Evolutionary conservation across 2,888 invertebrate genomes (phyloP).

Genomic region (Habroteleia sp.): DNA sequence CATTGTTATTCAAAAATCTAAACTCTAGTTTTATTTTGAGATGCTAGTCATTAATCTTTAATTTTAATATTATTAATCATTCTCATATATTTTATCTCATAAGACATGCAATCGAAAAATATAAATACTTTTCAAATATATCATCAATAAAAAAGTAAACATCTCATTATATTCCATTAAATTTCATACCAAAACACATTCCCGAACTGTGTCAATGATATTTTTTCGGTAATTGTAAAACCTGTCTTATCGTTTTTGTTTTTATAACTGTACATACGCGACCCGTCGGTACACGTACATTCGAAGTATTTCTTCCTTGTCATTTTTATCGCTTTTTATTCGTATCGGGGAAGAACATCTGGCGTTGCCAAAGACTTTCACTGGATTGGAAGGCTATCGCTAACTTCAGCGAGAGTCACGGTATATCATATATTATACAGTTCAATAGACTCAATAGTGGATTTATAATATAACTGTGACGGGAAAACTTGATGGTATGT

Average conservation of each 20-base stretch:
- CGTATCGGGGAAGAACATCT: slow-evolving; percentile 47
- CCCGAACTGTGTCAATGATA: slow-evolving; percentile 47
- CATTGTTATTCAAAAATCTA: slow-evolving; percentile 2
- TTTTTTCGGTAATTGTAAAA: slow-evolving; percentile 47
- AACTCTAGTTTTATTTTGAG: background rate
- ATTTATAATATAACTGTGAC: slow-evolving; percentile 30
- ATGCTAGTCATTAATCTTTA: background rate
- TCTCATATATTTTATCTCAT: no score
- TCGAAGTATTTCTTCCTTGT: slow-evolving; percentile 32
- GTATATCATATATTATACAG: slow-evolving; percentile 52
- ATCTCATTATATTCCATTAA: slow-evolving; percentile 4
- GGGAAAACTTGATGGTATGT: slow-evolving; percentile 33
- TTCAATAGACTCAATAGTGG: slow-evolving; percentile 35
- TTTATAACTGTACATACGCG: slow-evolving; percentile 55
- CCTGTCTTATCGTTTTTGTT: slow-evolving; percentile 29
- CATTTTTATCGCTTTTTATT: slow-evolving; percentile 39
- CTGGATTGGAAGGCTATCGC: slow-evolving; percentile 48
- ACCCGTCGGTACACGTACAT: slow-evolving; percentile 19
- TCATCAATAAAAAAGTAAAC: slow-evolving; percentile 40
- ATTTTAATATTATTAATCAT: background rate
- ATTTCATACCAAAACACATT: slow-evolving; percentile 33
- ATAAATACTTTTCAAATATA: no score
- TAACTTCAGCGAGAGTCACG: slow-evolving; percentile 49
- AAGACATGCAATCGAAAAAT: no score
- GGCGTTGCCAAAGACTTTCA: slow-evolving; percentile 60